Evolutionary conservation across 2,113 vertebrate genomes (phyloP), one percentile per base, ranked within the genome.

Genomic region (Meriones unguiculatus): DNA sequence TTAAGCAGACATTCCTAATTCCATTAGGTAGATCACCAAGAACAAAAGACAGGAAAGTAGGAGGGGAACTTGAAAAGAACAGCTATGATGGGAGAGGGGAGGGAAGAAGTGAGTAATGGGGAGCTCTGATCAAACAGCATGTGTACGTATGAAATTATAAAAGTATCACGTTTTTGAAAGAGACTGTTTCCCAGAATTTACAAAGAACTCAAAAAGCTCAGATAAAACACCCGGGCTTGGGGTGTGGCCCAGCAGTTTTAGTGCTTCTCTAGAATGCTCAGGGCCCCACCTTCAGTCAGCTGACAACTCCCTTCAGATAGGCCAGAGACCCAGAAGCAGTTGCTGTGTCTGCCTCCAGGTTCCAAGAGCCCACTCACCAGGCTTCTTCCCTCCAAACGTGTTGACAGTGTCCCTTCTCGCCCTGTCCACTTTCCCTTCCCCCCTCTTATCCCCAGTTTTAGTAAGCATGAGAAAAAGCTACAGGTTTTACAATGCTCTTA

Each of bases 281-380:
- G 18, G n/a, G 62, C 7, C 13, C n/a, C 28, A 64, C 32, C 41
- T 41, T 65, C 18, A 41, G 6, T 77, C 25, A 50, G 13, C 1
- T 50, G 75, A 30, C 25, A 72, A 17, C 11, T 24, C 35, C 54
- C 8, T 52, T 32, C 15, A 41, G 5, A 62, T 7, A 4, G 90
- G 38, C 35, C 57, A 35, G 77, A 46, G 57, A 38, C 10, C 38
- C 18, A 35, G 41, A 28, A 30, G 65, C 67, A 1, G 25, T 35
- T 12, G 2, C 0, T 8, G 4, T 46, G 24, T 8, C 46, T 59
- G 28, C 24, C 28, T 0, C 0, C 30, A 41, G 38, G 25, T 5
- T 32, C 84, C 67, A 28, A 28, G 41, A 59, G n/a, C 20, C n/a
- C 24, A 20, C 25, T 17, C 35, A 8, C 38, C 41, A 78, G 38